Evolutionary conservation across 2,113 vertebrate genomes (phyloP).

Genomic region (Gasterosteus nipponicus): DNA sequence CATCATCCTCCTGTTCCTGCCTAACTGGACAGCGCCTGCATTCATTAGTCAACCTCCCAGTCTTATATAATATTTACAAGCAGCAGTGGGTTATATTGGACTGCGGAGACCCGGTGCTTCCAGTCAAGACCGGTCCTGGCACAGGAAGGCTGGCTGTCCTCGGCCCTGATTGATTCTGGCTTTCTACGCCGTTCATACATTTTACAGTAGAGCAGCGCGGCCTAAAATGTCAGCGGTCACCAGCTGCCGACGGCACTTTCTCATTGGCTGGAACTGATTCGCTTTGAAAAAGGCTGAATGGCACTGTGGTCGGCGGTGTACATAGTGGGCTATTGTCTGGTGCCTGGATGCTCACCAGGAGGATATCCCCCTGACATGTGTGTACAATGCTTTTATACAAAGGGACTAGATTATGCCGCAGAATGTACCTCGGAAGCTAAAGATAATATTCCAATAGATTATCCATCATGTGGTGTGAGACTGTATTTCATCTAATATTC

Average conservation of each 20-base stretch:
- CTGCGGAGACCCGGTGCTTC: conserved; percentile 43
- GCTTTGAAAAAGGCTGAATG: conserved; percentile 56
- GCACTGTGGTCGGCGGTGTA: conserved; percentile 43
- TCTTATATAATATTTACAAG: conserved; percentile 75
- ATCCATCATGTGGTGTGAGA: not conserved
- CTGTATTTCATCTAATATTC: not conserved
- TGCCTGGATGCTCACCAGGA: conserved; percentile 36
- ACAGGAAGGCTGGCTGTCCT: conserved; percentile 61
- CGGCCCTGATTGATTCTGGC: conserved; percentile 41
- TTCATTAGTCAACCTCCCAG: conserved; percentile 71
- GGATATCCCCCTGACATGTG: conserved; percentile 55
- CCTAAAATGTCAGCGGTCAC: conserved; percentile 57
- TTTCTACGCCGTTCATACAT: conserved; percentile 50
- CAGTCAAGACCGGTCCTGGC: conserved; percentile 26
- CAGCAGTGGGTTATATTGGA: conserved; percentile 39
- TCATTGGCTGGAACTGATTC: conserved; percentile 55
- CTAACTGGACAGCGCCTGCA: conserved; percentile 58
- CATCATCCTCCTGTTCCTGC: conserved; percentile 51
- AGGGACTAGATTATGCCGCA: conserved; percentile 30
- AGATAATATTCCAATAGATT: not conserved
- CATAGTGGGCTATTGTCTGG: conserved; percentile 50
- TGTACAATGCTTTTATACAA: conserved; percentile 51
- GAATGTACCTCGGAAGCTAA: conserved; percentile 4
- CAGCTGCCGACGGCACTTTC: conserved; percentile 54
- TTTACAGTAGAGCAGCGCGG: conserved; percentile 28